A percentile compares a stretch with the other conserved stretches of the same genome.
Evolutionary conservation across 2,113 vertebrate species (phyloP).

Genomic region (Datnioides undecimradiatus): DNA sequence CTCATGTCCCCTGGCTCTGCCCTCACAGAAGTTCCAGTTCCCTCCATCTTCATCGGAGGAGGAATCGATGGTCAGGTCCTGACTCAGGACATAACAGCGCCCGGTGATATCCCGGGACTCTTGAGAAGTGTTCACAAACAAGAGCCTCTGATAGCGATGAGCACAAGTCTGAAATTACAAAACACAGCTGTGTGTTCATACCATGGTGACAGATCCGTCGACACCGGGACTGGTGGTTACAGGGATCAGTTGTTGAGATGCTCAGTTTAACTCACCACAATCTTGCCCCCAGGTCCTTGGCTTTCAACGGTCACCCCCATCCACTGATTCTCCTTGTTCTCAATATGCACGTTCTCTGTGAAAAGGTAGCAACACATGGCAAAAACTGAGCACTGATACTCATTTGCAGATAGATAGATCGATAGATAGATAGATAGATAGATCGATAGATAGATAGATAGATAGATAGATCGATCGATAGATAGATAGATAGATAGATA

Average conservation of each 20-base stretch:
- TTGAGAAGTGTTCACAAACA: conserved; percentile 85
- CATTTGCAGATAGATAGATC: background rate
- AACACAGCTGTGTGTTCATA: background rate
- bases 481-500: conserved; percentile 9
- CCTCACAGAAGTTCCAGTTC: conserved; percentile 91
- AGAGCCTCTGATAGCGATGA: conserved; percentile 93
- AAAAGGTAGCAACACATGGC: conserved; percentile 14
- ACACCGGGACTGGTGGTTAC: background rate
- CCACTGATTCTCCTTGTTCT: conserved; percentile 98
- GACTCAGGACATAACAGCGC: conserved; percentile 94
- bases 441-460: background rate
- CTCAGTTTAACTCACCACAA: conserved; percentile 89
- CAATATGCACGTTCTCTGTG: conserved; percentile 83
- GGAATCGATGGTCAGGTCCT: conserved; percentile 89
- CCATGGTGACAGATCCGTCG: background rate
- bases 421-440: background rate
- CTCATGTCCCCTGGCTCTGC: conserved; percentile 89
- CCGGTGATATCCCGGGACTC: conserved; percentile 92
- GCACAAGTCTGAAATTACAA: conserved; percentile 90
- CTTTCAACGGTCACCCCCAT: conserved; percentile 98
- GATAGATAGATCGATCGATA: background rate
- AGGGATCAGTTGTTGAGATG: background rate
- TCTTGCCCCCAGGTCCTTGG: conserved; percentile 96
- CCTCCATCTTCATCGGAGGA: conserved; percentile 86
- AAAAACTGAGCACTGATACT: conserved; percentile 1